Percentiles rank a stretch among this genome's conserved stretches.
phyloP scores from a whole-genome alignment of 2,888 invertebrate genomes.

The Luffia ferchaultella region DNA sequence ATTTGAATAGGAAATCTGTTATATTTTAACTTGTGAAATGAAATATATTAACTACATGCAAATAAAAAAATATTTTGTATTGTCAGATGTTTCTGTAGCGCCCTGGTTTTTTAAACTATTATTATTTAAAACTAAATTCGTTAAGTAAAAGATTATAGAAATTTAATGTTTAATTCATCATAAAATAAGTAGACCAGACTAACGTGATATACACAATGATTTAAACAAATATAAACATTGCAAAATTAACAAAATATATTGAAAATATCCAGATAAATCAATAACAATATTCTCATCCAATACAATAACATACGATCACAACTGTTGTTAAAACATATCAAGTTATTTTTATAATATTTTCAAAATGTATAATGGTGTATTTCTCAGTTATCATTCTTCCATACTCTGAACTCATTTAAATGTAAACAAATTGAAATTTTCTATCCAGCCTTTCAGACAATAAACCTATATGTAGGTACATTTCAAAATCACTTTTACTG shows the following conservation, averaged over 20 bases:
- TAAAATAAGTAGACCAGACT: conserved; percentile 1
- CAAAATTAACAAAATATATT: background rate
- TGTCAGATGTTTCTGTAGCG: too few species aligned
- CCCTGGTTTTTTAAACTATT: background rate
- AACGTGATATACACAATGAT: conserved; percentile 13
- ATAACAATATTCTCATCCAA: background rate
- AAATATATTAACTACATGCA: too few species aligned
- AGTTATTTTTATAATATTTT: background rate
- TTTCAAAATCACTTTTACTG: too few species aligned
- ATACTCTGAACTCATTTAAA: too few species aligned
- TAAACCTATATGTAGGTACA: too few species aligned
- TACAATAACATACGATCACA: background rate
- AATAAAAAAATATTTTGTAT: too few species aligned
- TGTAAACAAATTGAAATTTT: too few species aligned
- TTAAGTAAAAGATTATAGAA: background rate
- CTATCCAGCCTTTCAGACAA: too few species aligned
- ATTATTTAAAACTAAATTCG: background rate
- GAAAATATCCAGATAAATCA: background rate
- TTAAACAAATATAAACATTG: conserved; percentile 4
- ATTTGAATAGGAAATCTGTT: background rate
- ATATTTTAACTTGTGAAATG: too few species aligned
- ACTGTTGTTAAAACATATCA: background rate
- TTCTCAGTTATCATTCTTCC: too few species aligned
- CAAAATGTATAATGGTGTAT: too few species aligned
- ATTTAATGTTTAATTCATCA: background rate